A percentile compares a stretch with the other conserved stretches of the same genome.
These are phyloP conservation scores for Ashinkailepas kermadecensis DNA, from an alignment of 2,888 invertebrate genomes.

Conservation along the genomic window DNA sequence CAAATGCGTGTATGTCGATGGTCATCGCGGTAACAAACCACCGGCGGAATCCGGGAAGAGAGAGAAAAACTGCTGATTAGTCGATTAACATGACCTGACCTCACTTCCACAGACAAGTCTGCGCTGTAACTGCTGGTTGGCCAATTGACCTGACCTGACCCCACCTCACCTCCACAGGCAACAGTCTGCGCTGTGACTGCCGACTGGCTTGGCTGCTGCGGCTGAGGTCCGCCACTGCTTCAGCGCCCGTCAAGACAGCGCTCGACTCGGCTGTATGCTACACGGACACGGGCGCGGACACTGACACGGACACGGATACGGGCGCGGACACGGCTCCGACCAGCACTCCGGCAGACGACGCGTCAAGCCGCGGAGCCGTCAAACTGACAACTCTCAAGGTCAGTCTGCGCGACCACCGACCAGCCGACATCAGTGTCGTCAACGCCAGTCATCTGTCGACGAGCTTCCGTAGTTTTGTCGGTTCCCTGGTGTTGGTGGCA, in stretches of 20 bases:
- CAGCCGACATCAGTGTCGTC: too few relatives aligned
- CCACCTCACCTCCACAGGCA: slow-evolving; percentile 51
- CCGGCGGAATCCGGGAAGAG: too few relatives aligned
- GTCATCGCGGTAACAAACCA: too few relatives aligned
- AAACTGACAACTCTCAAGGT: background rate
- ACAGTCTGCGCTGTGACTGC: slow-evolving; percentile 75
- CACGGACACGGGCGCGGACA: too few relatives aligned
- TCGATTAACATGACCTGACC: background rate
- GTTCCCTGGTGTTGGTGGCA: too few relatives aligned
- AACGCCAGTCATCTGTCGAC: too few relatives aligned
- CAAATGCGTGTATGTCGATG: too few relatives aligned
- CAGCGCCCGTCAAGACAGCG: slow-evolving; percentile 57
- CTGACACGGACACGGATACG: too few relatives aligned
- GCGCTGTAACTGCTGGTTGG: too few relatives aligned
- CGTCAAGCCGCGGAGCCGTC: background rate
- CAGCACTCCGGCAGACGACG: background rate
- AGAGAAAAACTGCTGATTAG: too few relatives aligned
- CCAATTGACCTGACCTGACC: background rate
- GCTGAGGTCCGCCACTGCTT: slow-evolving; percentile 65
- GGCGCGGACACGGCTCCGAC: background rate
- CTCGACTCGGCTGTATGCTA: slow-evolving; percentile 52
- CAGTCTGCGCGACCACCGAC: too few relatives aligned
- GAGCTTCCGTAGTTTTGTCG: too few relatives aligned
- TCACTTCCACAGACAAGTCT: slow-evolving; percentile 54
- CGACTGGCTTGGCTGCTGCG: slow-evolving; percentile 70